phyloP scores from a whole-genome alignment of 2,797 vertebrate species.

The Etheostoma perlongum region DNA sequence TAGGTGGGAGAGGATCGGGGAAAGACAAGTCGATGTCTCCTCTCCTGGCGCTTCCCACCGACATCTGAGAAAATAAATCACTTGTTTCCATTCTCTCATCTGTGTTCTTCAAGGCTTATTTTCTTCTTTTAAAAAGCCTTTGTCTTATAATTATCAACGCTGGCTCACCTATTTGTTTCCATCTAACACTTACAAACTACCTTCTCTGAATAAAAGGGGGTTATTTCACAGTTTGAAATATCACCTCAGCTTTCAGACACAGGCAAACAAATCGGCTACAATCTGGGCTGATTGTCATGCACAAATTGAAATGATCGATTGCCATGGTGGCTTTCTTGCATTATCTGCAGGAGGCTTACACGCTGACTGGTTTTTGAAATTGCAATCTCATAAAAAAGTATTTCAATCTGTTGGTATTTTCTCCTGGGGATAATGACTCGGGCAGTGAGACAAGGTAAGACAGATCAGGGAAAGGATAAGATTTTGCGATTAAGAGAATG shows the following conservation, averaged over 20 bases:
- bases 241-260: not conserved
- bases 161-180: not conserved
- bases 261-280: not conserved
- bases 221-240: slow-evolving; percentile 1
- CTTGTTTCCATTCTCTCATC: slow-evolving; percentile 12
- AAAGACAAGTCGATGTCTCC: slow-evolving; percentile 38
- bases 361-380: slow-evolving; percentile 5
- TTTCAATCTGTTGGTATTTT: slow-evolving; percentile 25
- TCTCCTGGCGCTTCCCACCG: slow-evolving; percentile 8
- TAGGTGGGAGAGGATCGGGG: slow-evolving; percentile 32
- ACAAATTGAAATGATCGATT: slow-evolving; percentile 41
- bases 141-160: slow-evolving; percentile 24
- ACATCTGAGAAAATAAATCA: slow-evolving; percentile 44
- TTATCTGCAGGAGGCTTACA: slow-evolving; percentile 18
- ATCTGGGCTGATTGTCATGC: slow-evolving; percentile 7
- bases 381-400: not conserved
- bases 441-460: not conserved
- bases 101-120: not conserved
- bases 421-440: not conserved
- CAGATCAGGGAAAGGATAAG: not conserved
- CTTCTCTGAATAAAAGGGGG: not conserved
- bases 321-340: slow-evolving; percentile 6
- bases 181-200: not conserved
- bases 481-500: not conserved
- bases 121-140: slow-evolving; percentile 12